phyloP scores from a whole-genome alignment of 2,113 vertebrate species.

The Vidua chalybeata region DNA sequence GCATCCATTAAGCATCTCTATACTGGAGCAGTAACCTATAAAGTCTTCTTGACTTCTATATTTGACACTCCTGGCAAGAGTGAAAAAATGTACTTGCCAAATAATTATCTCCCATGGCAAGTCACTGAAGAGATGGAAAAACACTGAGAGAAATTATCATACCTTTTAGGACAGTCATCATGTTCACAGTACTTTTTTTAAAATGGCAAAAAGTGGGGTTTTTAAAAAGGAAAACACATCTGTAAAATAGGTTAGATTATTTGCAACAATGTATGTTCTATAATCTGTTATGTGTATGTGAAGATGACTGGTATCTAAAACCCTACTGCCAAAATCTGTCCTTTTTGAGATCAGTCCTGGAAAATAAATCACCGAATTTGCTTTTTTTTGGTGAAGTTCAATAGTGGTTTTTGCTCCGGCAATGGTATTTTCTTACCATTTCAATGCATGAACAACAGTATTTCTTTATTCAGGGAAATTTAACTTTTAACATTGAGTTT shows the following conservation, averaged over 20 bases:
- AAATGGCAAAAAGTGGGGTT: background rate
- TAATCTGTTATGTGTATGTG: background rate
- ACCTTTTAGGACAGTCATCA: constrained; percentile 13
- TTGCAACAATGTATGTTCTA: background rate
- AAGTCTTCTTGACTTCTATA: constrained; percentile 54
- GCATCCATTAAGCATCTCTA: background rate
- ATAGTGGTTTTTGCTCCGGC: background rate
- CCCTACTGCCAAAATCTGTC: background rate
- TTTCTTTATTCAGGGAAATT: background rate
- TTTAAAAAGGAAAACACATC: background rate
- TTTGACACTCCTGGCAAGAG: constrained; percentile 54
- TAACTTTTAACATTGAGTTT: background rate
- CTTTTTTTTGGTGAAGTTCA: background rate
- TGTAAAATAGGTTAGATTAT: background rate
- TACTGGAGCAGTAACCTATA: constrained; percentile 1
- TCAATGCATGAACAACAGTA: background rate
- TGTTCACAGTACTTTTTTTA: background rate
- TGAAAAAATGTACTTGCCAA: constrained; percentile 51
- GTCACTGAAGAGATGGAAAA: constrained; percentile 58
- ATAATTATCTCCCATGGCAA: constrained; percentile 51
- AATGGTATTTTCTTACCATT: background rate
- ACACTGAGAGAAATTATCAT: constrained; percentile 40
- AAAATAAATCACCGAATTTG: background rate
- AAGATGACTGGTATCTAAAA: background rate
- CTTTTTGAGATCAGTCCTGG: background rate